Evolutionary conservation across 1,140 invertebrate genomes (phyloP), one percentile per base, ranked within the genome.

Genomic region (Zaprionus ornatus): DNA sequence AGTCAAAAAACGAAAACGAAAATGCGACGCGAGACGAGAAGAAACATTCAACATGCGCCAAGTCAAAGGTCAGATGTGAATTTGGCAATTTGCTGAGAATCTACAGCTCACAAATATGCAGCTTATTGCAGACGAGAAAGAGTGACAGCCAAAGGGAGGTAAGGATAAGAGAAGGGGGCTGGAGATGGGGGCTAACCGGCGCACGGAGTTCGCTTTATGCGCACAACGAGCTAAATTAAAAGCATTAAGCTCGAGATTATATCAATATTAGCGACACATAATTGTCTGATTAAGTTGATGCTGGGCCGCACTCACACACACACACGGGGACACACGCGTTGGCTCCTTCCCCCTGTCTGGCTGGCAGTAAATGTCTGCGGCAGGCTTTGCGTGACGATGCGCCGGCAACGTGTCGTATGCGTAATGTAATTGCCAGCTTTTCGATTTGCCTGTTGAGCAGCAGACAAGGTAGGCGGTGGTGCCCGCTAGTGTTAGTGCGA

Each of bases 211-310:
- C n/a, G n/a, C 37, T 45, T 57, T 59, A 54, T 76, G 48, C 52
- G 72, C 69, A 74, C 65, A 45, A 80, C 59, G 73, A 74, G 73
- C 52, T 54, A 87, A 88, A 87, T 87, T 75, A 80, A 87, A 87
- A 79, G 77, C 84, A 84, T 87, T 83, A 83, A 70, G 74, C 77
- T 75, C 42, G 15, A 84, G 84, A 83, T 88, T 88, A 87, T 80
- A 84, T 71, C 67, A 71, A 84, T 84, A 87, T 87, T 84, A 80
- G 80, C 77, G 65, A 35, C 52, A 72, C 84, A 87, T 88, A 84
- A 88, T 83, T 87, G 84, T 78, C 84, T 83, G 84, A 87, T 87
- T 87, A 87, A 87, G 84, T 75, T 50, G 68, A 79, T 77, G 62
- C 65, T 55, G 32, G 23, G 64, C 64, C 45, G 42, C 54, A 48